Percentiles rank a stretch among this genome's conserved stretches.
phyloP scores from a whole-genome alignment of 2,113 vertebrate species.

The Genyomyrus donnyi region DNA sequence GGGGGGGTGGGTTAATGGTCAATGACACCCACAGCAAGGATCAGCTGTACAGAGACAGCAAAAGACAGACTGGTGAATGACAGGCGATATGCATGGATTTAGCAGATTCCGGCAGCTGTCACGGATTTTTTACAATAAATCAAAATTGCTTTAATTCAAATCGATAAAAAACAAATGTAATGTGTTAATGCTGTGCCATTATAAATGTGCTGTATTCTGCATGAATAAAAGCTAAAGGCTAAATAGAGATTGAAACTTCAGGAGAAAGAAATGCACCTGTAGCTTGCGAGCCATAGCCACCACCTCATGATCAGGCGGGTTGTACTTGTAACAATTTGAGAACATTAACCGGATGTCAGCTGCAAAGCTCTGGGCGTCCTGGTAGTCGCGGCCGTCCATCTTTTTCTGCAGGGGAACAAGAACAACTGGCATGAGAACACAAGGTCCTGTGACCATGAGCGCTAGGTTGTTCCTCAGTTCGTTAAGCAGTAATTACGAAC shows the following conservation, averaged over 20 bases:
- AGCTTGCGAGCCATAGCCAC: conserved; percentile 97
- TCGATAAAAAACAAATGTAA: background rate
- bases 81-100: background rate
- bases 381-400: conserved; percentile 91
- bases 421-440: background rate
- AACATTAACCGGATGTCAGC: conserved; percentile 98
- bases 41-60: background rate
- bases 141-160: background rate
- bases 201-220: background rate
- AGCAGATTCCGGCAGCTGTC: background rate
- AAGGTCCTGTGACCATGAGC: no score
- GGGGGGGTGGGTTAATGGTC: background rate
- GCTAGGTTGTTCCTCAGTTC: background rate
- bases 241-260: background rate
- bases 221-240: background rate
- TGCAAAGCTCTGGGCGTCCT: conserved; percentile 87
- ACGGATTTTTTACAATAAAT: background rate
- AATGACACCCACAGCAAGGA: background rate
- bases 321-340: conserved; percentile 99
- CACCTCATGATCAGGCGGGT: conserved; percentile 94
- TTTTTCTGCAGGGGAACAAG: conserved; percentile 75
- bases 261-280: conserved; percentile 65
- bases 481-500: background rate
- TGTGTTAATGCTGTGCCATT: background rate
- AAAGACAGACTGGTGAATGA: no score